Evolutionary conservation across 2,113 vertebrate species (phyloP).

Genomic region (Centropus bengalensis): DNA sequence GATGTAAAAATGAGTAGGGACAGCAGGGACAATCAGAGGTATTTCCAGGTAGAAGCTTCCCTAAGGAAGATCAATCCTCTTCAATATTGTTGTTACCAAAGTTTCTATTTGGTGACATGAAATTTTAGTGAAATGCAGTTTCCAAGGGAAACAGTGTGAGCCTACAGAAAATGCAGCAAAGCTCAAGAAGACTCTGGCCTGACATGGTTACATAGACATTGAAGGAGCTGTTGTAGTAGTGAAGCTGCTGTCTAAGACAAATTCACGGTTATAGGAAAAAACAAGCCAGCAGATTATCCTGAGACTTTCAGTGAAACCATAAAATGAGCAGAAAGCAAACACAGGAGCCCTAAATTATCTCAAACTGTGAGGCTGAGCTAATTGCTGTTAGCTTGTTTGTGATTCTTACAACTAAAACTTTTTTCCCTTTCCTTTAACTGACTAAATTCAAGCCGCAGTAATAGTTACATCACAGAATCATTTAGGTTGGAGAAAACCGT

Average conservation of each 20-base stretch:
- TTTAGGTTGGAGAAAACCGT: too few relatives aligned
- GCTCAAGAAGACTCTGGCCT: background rate
- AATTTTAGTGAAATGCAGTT: background rate
- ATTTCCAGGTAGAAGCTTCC: background rate
- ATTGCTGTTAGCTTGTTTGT: background rate
- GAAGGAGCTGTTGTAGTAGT: too few relatives aligned
- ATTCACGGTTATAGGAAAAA: background rate
- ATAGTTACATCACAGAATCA: background rate
- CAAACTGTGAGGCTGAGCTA: background rate
- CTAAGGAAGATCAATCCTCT: background rate
- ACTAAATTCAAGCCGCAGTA: background rate
- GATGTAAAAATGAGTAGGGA: background rate
- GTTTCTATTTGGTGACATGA: background rate
- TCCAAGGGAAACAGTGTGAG: background rate
- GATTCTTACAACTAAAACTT: background rate
- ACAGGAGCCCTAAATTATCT: background rate
- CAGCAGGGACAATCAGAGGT: background rate
- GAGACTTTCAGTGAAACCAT: background rate
- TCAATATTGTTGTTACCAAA: background rate
- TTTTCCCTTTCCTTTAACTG: background rate
- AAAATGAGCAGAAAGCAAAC: background rate
- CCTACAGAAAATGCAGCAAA: background rate
- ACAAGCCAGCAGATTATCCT: background rate
- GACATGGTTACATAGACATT: too few relatives aligned
- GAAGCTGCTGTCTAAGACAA: background rate